Evolutionary conservation across 1,140 invertebrate genomes (phyloP).

Genomic region (Drosophila equinoxialis): DNA sequence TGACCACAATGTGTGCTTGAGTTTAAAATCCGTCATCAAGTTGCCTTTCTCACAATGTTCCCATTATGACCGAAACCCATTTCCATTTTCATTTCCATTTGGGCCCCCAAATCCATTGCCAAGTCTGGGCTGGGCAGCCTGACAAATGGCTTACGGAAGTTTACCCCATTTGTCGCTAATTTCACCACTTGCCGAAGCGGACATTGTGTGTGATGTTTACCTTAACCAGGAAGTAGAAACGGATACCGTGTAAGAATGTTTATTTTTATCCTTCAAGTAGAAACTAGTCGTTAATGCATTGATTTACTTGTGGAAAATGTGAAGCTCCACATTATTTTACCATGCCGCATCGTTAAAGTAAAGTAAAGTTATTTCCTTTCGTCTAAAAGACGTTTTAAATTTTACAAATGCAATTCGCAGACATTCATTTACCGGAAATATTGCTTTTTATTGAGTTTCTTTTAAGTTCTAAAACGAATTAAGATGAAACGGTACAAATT

Average conservation of each 20-base stretch:
- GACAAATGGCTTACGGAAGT: constrained; percentile 66
- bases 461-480: too few species aligned
- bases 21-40: constrained; percentile 37
- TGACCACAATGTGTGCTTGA: constrained; percentile 62
- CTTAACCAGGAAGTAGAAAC: constrained; percentile 1
- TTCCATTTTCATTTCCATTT: constrained; percentile 44
- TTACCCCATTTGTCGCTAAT: constrained; percentile 62
- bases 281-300: not conserved
- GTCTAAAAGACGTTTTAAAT: too few species aligned
- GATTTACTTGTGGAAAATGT: not conserved
- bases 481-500: too few species aligned
- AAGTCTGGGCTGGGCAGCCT: not conserved
- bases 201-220: constrained; percentile 30
- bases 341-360: too few species aligned
- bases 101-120: not conserved
- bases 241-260: not conserved
- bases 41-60: constrained; percentile 35
- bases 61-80: constrained; percentile 42
- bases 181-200: constrained; percentile 41
- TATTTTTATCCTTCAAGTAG: constrained; percentile 1
- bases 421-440: too few species aligned
- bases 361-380: too few species aligned
- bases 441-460: too few species aligned
- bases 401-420: too few species aligned
- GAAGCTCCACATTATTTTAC: not conserved